A percentile compares a stretch with the other conserved stretches of the same genome.
Conservation (phyloP, 2,888 invertebrate genomes). For the Amblyjoppa fuscipennis region DNA sequence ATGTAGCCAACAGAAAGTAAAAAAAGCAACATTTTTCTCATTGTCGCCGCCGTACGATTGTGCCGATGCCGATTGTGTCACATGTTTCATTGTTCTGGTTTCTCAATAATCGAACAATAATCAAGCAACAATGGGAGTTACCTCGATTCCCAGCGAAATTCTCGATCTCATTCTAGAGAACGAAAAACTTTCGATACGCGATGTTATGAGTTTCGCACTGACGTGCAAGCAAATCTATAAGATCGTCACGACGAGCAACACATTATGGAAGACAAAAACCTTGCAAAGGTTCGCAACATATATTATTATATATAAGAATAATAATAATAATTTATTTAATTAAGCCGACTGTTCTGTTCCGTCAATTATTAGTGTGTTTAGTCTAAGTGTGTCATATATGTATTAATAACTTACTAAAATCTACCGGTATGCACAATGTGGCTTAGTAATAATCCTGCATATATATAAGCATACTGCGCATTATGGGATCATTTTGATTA, state of each 20-base stretch:
- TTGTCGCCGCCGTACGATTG: background rate
- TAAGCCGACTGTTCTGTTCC: too few relatives aligned
- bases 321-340: too few relatives aligned
- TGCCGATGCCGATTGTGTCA: background rate
- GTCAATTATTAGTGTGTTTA: too few relatives aligned
- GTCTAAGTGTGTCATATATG: too few relatives aligned
- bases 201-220: slow-evolving; percentile 86
- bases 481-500: too few relatives aligned
- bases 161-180: slow-evolving; percentile 79
- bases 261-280: slow-evolving; percentile 86
- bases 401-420: too few relatives aligned
- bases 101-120: background rate
- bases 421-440: too few relatives aligned
- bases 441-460: too few relatives aligned
- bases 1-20: too few relatives aligned
- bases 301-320: background rate
- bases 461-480: too few relatives aligned
- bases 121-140: background rate
- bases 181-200: slow-evolving; percentile 77
- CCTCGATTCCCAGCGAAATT: slow-evolving; percentile 79
- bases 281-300: slow-evolving; percentile 83
- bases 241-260: slow-evolving; percentile 85
- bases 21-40: background rate
- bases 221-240: slow-evolving; percentile 87
- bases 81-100: background rate